Conservation (phyloP, 2,797 vertebrate species). For the Todus mexicanus region DNA sequence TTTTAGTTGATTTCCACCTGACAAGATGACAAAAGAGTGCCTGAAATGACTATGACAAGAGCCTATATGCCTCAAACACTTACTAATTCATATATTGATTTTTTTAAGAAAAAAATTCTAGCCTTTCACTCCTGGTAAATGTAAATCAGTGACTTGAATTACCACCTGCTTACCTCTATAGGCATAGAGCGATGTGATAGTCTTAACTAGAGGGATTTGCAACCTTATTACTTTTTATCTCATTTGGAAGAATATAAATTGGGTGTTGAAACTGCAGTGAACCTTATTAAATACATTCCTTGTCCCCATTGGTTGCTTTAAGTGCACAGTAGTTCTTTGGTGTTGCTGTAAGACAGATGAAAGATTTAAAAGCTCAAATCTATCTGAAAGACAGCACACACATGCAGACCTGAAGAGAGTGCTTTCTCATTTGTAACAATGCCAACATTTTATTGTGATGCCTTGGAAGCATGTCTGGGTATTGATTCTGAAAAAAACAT, state of each 20-base stretch:
- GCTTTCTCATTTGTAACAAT: slow-evolving; percentile 42
- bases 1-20: not conserved
- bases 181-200: not conserved
- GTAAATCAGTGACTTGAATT: slow-evolving; percentile 10
- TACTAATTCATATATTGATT: slow-evolving; percentile 17
- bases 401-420: not conserved
- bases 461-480: slow-evolving; percentile 41
- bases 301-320: not conserved
- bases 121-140: not conserved
- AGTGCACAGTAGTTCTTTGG: not conserved
- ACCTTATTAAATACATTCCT: slow-evolving; percentile 1
- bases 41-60: not conserved
- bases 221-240: slow-evolving; percentile 17
- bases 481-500: slow-evolving; percentile 33
- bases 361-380: slow-evolving; percentile 3
- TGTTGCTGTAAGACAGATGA: not conserved
- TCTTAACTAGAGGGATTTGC: not conserved
- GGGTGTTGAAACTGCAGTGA: not conserved
- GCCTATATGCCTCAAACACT: not conserved
- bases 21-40: slow-evolving; percentile 4
- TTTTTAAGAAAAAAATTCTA: not conserved
- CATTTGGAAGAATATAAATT: not conserved
- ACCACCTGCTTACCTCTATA: not conserved
- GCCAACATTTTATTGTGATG: slow-evolving; percentile 41
- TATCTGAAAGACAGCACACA: not conserved